Evolutionary conservation across 2,888 invertebrate genomes (phyloP).

Genomic region (Conchocele bisecta): DNA sequence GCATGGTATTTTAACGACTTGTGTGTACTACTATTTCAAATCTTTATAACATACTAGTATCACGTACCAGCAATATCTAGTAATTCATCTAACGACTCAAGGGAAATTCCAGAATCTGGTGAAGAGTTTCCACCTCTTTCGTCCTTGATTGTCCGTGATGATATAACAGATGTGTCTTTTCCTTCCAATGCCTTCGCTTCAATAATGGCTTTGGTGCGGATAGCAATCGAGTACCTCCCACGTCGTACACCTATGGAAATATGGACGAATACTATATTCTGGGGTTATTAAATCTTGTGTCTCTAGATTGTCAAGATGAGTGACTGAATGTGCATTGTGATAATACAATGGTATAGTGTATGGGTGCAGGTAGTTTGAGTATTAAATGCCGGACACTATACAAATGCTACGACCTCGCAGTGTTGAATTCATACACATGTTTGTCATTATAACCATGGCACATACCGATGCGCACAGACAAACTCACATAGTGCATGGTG

Average conservation of each 20-base stretch:
- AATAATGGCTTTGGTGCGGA: slow-evolving; percentile 62
- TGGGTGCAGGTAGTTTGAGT: not conserved
- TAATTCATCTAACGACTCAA: slow-evolving; percentile 35
- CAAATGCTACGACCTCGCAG: no score
- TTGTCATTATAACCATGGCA: no score
- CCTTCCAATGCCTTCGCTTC: slow-evolving; percentile 60
- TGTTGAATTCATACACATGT: no score
- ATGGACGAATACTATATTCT: not conserved
- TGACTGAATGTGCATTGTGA: not conserved
- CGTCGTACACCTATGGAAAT: slow-evolving; percentile 56
- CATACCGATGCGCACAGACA: no score
- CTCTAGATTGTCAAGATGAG: no score
- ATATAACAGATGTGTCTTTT: slow-evolving; percentile 31
- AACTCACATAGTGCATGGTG: no score
- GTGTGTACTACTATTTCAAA: no score
- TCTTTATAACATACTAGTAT: no score
- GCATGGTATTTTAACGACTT: no score
- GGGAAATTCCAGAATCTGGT: slow-evolving; percentile 9
- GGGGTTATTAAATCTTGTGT: not conserved
- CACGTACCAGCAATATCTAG: slow-evolving; percentile 25
- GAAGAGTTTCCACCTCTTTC: not conserved
- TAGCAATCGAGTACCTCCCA: slow-evolving; percentile 63
- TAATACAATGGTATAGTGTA: not conserved
- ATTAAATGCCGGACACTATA: no score
- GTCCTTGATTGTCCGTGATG: not conserved